Evolutionary conservation across 2,888 invertebrate genomes (phyloP).

Genomic region (Coecobrya sp.): DNA sequence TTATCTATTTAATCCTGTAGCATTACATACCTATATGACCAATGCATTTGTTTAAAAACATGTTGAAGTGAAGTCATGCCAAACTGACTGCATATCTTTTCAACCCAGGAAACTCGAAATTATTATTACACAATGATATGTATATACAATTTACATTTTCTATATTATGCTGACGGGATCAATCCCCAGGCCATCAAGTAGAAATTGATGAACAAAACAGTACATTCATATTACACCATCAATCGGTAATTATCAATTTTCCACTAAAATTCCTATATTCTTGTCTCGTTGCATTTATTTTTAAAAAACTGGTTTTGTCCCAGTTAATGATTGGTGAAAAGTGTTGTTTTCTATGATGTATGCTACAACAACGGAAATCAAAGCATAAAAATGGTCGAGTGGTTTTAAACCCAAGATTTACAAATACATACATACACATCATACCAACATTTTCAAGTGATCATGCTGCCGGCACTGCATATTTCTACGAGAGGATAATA

Average conservation of each 20-base stretch:
- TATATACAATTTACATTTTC: too few relatives aligned
- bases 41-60: too few relatives aligned
- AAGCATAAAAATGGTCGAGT: constrained; percentile 54
- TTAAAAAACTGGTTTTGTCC: background rate
- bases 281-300: background rate
- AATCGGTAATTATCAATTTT: constrained; percentile 75
- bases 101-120: too few relatives aligned
- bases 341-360: constrained; percentile 20
- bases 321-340: background rate
- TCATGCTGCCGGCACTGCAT: background rate
- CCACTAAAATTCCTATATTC: constrained; percentile 39
- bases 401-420: constrained; percentile 53
- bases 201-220: too few relatives aligned
- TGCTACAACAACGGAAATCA: constrained; percentile 53
- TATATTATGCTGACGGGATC: too few relatives aligned
- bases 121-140: too few relatives aligned
- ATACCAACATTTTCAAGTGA: constrained; percentile 44
- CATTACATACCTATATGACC: too few relatives aligned
- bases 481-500: background rate
- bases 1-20: too few relatives aligned
- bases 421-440: constrained; percentile 5
- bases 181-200: too few relatives aligned
- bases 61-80: too few relatives aligned
- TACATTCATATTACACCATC: background rate
- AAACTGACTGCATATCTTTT: too few relatives aligned